phyloP scores from a whole-genome alignment of 2,797 vertebrate genomes.

The Phoxinus dragarum region DNA sequence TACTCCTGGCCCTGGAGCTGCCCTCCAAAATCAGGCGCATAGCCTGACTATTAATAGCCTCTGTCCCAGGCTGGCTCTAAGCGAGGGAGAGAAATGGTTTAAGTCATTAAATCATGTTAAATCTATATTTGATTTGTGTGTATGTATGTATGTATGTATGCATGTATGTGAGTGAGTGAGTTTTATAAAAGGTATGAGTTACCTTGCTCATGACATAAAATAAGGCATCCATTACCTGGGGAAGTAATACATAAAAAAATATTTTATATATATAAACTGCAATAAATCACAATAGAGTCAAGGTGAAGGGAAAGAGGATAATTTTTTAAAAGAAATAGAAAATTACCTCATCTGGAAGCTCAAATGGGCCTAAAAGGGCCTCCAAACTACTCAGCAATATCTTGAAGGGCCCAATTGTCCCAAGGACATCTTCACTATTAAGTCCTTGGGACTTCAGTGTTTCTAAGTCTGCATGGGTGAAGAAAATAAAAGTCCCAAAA shows the following conservation, averaged over 20 bases:
- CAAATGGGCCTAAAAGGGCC: constrained; percentile 5
- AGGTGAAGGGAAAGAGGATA: no score
- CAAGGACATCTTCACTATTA: constrained; percentile 17
- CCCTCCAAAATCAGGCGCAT: neutral
- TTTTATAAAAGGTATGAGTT: neutral
- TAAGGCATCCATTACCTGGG: neutral
- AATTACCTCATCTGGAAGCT: constrained; percentile 28
- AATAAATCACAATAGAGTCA: no score
- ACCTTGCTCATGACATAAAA: neutral
- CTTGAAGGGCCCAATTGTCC: constrained; percentile 12
- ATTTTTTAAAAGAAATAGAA: no score
- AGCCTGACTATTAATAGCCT: constrained; percentile 12
- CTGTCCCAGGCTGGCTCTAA: constrained; percentile 15
- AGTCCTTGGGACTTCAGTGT: constrained; percentile 3
- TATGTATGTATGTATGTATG: no score
- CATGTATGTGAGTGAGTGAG: no score
- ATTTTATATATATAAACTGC: neutral
- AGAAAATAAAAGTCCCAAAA: constrained; percentile 11
- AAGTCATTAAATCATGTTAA: constrained; percentile 28
- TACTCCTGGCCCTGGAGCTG: no score
- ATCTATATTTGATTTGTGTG: neutral
- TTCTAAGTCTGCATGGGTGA: neutral
- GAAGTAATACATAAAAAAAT: neutral
- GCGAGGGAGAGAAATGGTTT: constrained; percentile 15
- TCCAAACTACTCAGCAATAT: constrained; percentile 16